These are phyloP conservation scores for Amphiura filiformis DNA, from an alignment of 35 echinoderm and acorn worm genomes.

Conservation along the genomic window DNA sequence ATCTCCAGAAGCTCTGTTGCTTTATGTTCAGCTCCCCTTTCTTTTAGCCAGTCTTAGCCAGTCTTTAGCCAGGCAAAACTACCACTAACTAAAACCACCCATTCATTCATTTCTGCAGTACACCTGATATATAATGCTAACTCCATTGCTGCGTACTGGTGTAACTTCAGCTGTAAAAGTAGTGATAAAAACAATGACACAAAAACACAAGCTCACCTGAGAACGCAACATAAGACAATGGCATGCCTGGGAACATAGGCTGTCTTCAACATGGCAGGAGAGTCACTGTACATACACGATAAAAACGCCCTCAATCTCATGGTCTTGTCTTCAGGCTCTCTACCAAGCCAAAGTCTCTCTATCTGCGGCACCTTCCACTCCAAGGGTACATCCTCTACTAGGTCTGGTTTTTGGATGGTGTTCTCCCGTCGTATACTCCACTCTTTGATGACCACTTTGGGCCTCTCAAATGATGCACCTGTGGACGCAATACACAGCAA, in stretches of 20 bases:
- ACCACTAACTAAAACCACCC: too few relatives aligned
- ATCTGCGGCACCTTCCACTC: constrained; percentile 77
- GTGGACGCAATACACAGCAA: too few relatives aligned
- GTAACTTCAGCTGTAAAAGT: too few relatives aligned
- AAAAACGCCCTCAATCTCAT: constrained; percentile 86
- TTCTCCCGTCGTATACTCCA: constrained; percentile 83
- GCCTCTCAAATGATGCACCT: constrained; percentile 26
- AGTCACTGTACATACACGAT: constrained; percentile 89
- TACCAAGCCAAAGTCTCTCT: constrained; percentile 77
- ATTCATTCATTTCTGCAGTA: too few relatives aligned
- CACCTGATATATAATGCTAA: too few relatives aligned
- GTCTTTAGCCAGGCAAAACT: too few relatives aligned
- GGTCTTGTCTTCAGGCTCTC: constrained; percentile 86
- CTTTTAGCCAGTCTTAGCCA: too few relatives aligned
- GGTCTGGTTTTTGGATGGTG: constrained; percentile 84
- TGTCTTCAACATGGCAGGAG: constrained; percentile 90
- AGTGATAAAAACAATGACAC: too few relatives aligned
- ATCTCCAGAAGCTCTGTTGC: too few relatives aligned
- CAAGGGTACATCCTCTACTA: constrained; percentile 73
- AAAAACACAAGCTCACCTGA: constrained; percentile 90
- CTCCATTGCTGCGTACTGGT: too few relatives aligned
- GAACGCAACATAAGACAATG: constrained; percentile 85
- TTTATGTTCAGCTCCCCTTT: too few relatives aligned
- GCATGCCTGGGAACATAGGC: constrained; percentile 95
- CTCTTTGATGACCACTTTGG: constrained; percentile 75